Base-by-base conservation (phyloP, 2,888 invertebrate genomes). In the Automeris io region DNA sequence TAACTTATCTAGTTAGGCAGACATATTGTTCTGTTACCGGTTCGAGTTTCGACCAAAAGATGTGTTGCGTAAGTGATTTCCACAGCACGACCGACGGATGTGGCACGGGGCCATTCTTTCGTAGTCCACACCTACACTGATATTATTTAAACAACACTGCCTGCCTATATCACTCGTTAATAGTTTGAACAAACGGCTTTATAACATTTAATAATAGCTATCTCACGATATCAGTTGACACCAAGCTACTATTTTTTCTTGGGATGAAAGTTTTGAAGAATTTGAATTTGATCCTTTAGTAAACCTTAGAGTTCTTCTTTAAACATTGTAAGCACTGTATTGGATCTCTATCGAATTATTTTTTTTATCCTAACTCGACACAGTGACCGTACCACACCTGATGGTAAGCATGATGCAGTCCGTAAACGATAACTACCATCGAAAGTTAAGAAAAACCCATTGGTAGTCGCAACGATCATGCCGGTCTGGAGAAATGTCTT, bases 31-130 rank as follows among this genome's bases (percentile, higher is more conserved):
- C 57, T 61, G 55, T 57, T 57, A 54, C 61, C 61, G 62, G 67
- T 70, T 71, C 70, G 68, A 69, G 69, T 70, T 69, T 65, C 65
- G 71, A 73, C 71, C 63, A 64, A 73, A n/a, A 78, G 70, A 70
- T 57, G 59, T 50, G 63, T 82, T 82, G 71, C 73, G 77, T 65
- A 80, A 82, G 66, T 61, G 58, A 72, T 85, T 83, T 77, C 85
- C 61, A 78, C 76, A 82, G 67, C 55, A 64, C 63, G 62, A 57
- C 61, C 63, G 52, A 54, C 62, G 68, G 79, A 85, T 82, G 83
- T 80, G 66, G 83, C 78, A 81, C 83, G 78, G 83, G 83, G 83
- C 72, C 83, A 69, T 57, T 76, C 70, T 73, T 76, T 77, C 75
- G 65, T 59, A 61, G 74, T 61, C 67, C 68, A 76, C 79, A 67